phyloP scores from a whole-genome alignment of 2,113 vertebrate genomes.

The Canis aureus region DNA sequence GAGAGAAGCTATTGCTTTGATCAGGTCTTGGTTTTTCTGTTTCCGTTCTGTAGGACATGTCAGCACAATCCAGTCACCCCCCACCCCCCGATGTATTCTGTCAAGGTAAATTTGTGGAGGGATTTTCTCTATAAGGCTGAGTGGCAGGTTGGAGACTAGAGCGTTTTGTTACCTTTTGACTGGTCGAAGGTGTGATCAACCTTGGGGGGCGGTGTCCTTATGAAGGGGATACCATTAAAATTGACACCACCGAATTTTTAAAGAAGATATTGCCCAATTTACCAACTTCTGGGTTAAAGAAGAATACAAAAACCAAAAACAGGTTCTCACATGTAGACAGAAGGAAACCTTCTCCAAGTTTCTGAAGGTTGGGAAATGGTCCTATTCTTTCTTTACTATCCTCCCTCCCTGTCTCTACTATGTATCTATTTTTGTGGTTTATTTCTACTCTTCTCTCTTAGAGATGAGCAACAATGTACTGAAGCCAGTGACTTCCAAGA shows the following conservation, averaged over 20 bases:
- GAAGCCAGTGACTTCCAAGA: neutral
- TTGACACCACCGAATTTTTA: neutral
- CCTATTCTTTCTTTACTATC: neutral
- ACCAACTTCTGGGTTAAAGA: neutral
- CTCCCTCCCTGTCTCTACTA: neutral
- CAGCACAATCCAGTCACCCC: neutral
- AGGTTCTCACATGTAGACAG: neutral
- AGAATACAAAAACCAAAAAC: neutral
- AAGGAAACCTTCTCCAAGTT: neutral
- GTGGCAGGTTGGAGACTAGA: neutral
- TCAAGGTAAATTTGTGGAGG: neutral
- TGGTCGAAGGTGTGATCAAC: neutral
- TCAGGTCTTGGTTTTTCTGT: neutral
- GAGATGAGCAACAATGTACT: neutral
- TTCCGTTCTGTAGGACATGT: neutral
- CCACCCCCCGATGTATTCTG: neutral
- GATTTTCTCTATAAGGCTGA: fast-evolving
- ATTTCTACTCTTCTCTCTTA: neutral
- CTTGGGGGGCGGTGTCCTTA: neutral
- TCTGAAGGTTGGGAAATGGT: neutral
- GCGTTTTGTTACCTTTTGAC: neutral
- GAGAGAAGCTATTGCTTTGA: neutral
- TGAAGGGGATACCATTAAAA: neutral
- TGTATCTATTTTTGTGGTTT: neutral
- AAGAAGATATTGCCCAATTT: neutral